A percentile compares a stretch with the other conserved stretches of the same genome.
Conservation (phyloP, 2,113 vertebrate species). For the Lepus europaeus region DNA sequence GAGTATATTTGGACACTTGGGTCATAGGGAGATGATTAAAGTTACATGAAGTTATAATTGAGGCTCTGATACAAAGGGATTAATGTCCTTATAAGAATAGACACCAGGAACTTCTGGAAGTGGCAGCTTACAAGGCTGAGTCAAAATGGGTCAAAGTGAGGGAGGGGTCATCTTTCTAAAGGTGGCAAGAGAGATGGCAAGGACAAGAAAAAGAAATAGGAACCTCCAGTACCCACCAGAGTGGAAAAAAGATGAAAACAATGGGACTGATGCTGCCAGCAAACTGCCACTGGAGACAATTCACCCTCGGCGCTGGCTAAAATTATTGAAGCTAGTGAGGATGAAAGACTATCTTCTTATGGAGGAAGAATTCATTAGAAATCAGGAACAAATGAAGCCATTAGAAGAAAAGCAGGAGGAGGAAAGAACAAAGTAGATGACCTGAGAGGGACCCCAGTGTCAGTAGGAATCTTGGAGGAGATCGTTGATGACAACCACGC, state of each 20-base stretch:
- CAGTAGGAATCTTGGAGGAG: conserved; percentile 97
- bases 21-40: neutral
- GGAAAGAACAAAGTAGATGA: conserved; percentile 92
- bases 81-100: neutral
- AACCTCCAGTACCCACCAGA: too few species aligned
- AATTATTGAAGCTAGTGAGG: conserved; percentile 96
- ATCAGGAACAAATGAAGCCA: conserved; percentile 99
- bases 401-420: conserved; percentile 99
- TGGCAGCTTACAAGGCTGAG: too few species aligned
- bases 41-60: neutral
- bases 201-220: too few species aligned
- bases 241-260: too few species aligned
- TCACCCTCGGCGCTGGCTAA: conserved; percentile 97
- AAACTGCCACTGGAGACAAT: conserved; percentile 90
- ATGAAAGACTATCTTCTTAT: conserved; percentile 99
- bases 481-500: conserved; percentile 99
- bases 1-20: neutral
- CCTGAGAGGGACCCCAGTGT: conserved; percentile 97
- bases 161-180: too few species aligned
- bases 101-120: neutral
- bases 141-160: too few species aligned
- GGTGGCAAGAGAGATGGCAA: too few species aligned
- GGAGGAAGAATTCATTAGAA: conserved; percentile 99
- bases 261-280: too few species aligned
- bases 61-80: neutral